phyloP scores from a whole-genome alignment of 2,797 vertebrate species.

The Pseudochromis fuscus region DNA sequence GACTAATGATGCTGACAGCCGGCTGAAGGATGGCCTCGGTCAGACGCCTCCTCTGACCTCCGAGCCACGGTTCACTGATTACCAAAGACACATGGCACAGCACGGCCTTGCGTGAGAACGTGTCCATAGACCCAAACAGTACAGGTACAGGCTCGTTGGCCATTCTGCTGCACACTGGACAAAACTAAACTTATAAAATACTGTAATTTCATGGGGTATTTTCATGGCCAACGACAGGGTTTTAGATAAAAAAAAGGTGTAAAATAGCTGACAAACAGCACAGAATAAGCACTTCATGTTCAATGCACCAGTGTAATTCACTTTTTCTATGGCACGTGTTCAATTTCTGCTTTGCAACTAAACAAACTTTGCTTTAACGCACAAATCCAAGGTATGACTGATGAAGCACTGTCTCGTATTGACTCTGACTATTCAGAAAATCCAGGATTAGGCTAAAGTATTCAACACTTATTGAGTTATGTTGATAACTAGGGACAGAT shows the following conservation, averaged over 20 bases:
- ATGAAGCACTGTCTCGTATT: background rate
- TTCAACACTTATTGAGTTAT: constrained; percentile 17
- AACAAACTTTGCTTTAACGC: constrained; percentile 6
- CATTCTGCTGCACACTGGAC: background rate
- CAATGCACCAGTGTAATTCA: background rate
- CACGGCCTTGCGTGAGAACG: constrained; percentile 29
- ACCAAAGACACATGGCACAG: constrained; percentile 66
- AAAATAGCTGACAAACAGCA: background rate
- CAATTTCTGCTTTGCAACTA: background rate
- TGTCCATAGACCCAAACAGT: constrained; percentile 37
- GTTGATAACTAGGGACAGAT: constrained; percentile 25
- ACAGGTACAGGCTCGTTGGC: background rate
- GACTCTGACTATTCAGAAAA: constrained; percentile 18
- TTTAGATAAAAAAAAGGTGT: background rate
- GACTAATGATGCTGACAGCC: constrained; percentile 76
- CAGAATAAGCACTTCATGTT: background rate
- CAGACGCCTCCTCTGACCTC: constrained; percentile 76
- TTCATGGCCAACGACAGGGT: background rate
- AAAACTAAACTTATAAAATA: background rate
- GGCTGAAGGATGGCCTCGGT: constrained; percentile 78
- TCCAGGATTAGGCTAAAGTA: background rate
- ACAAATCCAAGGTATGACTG: background rate
- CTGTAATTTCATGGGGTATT: background rate
- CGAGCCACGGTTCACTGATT: constrained; percentile 64
- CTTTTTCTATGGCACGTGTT: background rate